Base-by-base conservation (phyloP, 2,888 invertebrate genomes). In the Drosophila nigricruria region DNA sequence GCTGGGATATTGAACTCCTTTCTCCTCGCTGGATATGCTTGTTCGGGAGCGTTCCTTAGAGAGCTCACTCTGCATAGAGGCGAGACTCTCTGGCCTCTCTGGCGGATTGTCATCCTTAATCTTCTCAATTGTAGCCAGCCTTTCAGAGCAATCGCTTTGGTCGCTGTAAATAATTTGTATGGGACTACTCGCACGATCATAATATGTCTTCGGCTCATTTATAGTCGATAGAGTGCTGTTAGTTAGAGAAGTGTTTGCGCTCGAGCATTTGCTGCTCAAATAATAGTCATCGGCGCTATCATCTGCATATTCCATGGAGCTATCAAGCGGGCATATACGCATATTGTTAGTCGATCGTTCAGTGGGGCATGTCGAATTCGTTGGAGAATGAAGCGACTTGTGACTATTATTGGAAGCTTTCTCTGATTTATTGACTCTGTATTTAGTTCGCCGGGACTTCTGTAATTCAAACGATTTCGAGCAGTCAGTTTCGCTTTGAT, bases 131-230 rank as follows among this genome's bases (percentile, higher is more conserved):
- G 16, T 16, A 14, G 9, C 14, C 10, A 23, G 3, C 10, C 5
- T 14, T 23, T n/a, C 20, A 14, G 3, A 32, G 0, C 40, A 9
- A n/a, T n/a, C 12, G 14, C 23, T 49, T 10, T 12, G 32, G n/a
- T 40, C 60, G 32, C 38, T 20, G 3, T 16, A 61, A 25, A 49
- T 50, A 16, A 82, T 36, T 30, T 68, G 62, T 42, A 88, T 88
- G 32, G 88, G 88, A 53, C 88, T 88, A 49, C 65, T 73, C 20
- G 56, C 84, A 16, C 88, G 81, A 77, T 84, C 83, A 42, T 70
- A 57, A 63, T 57, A 84, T 12, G 43, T 70, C 45, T 70, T 82
- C 0, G 38, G 1, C 18, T 14, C 57, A 9, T 47, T 25, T 16
- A 9, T 40, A 16, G 34, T 34, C 2, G 57, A 43, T 43, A 54